phyloP scores from a whole-genome alignment of 2,797 vertebrate genomes.

The Ceryle rudis region DNA sequence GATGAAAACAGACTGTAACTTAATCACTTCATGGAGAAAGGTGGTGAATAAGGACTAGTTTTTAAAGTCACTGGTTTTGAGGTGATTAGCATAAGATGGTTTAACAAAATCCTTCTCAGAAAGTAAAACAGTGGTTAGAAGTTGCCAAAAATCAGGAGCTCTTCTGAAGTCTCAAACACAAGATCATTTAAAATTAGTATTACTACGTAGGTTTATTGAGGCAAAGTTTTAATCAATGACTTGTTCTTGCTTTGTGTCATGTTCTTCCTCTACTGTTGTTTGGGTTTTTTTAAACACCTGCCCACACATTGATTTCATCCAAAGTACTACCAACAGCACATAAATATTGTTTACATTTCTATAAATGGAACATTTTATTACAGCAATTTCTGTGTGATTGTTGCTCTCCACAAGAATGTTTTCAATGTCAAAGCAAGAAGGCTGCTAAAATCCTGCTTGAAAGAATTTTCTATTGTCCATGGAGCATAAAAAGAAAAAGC shows the following conservation, averaged over 20 bases:
- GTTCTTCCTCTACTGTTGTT: background rate
- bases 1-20: background rate
- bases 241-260: background rate
- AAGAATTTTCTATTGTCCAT: background rate
- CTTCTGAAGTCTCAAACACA: background rate
- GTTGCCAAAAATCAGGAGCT: background rate
- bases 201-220: background rate
- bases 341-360: constrained; percentile 17
- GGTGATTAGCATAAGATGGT: background rate
- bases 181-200: background rate
- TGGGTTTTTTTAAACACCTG: background rate
- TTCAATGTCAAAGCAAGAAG: background rate
- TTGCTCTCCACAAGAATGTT: background rate
- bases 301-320: background rate
- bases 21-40: background rate
- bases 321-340: background rate
- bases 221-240: background rate
- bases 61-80: background rate
- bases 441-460: background rate
- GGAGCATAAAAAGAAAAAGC: background rate
- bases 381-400: background rate
- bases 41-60: background rate
- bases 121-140: background rate
- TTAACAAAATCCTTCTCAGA: background rate
- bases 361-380: background rate